Evolutionary conservation across 2,113 vertebrate species (phyloP).

Genomic region (Paramisgurnus dabryanus): DNA sequence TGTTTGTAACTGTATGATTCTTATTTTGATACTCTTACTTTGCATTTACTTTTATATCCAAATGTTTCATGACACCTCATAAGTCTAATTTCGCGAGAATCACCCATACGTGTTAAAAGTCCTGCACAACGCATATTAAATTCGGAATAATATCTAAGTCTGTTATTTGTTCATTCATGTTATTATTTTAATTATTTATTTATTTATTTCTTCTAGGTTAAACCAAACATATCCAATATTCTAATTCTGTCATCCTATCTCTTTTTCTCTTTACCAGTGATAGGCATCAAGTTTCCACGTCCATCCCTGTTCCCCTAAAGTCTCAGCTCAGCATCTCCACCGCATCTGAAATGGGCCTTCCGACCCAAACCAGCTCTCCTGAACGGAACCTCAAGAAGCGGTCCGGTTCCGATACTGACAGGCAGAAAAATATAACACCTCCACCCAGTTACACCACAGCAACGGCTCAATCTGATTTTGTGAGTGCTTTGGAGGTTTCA

Average conservation of each 20-base stretch:
- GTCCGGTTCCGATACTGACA: conserved; percentile 83
- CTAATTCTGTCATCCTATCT: conserved; percentile 34
- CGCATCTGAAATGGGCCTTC: conserved; percentile 74
- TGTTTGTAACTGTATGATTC: no score
- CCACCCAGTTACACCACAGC: conserved; percentile 80
- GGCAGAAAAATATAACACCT: conserved; percentile 78
- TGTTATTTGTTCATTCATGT: no score
- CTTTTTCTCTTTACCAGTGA: conserved; percentile 75
- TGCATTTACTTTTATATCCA: no score
- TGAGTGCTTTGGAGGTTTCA: not conserved
- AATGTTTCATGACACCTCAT: no score
- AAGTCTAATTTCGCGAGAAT: no score
- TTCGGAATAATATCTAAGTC: no score
- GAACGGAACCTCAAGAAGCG: conserved; percentile 85
- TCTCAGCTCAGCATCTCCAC: conserved; percentile 77
- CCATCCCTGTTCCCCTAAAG: conserved; percentile 89
- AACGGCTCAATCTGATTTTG: conserved; percentile 63
- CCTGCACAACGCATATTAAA: no score
- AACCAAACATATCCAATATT: not conserved
- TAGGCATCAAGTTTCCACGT: conserved; percentile 82
- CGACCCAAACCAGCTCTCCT: conserved; percentile 79
- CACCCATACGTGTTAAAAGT: no score
- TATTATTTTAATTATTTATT: no score
- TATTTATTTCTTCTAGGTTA: no score
- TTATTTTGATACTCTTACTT: no score